A percentile compares a stretch with the other conserved stretches of the same genome.
Evolutionary conservation across 2,888 invertebrate species (phyloP).

Genomic region (Lepas anatifera): DNA sequence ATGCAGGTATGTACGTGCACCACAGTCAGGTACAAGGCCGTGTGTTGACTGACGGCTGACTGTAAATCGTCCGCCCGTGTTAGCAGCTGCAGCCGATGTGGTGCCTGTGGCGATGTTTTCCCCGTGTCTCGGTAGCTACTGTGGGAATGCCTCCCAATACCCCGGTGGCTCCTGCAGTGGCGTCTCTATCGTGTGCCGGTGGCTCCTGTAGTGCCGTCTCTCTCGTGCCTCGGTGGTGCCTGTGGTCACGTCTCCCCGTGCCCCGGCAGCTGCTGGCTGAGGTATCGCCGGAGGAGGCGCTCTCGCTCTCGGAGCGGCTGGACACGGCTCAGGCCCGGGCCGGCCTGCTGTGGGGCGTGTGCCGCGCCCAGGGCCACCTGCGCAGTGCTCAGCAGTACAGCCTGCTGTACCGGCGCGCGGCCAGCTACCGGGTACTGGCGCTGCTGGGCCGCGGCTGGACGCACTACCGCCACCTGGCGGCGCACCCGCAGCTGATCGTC

Average conservation of each 20-base stretch:
- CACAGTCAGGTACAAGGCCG: too few relatives aligned
- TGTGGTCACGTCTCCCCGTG: background rate
- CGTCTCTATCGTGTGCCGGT: too few relatives aligned
- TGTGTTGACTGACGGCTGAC: too few relatives aligned
- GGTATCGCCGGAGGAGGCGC: background rate
- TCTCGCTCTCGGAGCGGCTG: constrained; percentile 6
- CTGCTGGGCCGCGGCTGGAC: constrained; percentile 8
- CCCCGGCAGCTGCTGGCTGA: background rate
- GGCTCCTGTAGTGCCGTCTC: constrained; percentile 1
- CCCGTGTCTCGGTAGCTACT: too few relatives aligned
- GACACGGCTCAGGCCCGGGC: background rate
- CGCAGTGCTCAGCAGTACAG: background rate
- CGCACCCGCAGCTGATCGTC: constrained; percentile 9
- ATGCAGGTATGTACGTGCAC: too few relatives aligned
- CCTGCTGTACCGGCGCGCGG: background rate
- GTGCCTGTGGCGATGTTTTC: too few relatives aligned
- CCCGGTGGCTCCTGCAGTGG: too few relatives aligned
- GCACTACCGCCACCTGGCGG: constrained; percentile 11
- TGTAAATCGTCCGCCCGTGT: too few relatives aligned
- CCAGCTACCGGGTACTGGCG: background rate
- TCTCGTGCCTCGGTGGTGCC: background rate
- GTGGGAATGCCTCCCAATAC: too few relatives aligned
- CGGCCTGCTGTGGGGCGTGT: constrained; percentile 9
- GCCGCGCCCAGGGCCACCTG: background rate
- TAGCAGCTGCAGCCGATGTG: too few relatives aligned